These are phyloP conservation scores for Drosophila albomicans DNA, from an alignment of 1,140 invertebrate genomes.

Conservation along the genomic window DNA sequence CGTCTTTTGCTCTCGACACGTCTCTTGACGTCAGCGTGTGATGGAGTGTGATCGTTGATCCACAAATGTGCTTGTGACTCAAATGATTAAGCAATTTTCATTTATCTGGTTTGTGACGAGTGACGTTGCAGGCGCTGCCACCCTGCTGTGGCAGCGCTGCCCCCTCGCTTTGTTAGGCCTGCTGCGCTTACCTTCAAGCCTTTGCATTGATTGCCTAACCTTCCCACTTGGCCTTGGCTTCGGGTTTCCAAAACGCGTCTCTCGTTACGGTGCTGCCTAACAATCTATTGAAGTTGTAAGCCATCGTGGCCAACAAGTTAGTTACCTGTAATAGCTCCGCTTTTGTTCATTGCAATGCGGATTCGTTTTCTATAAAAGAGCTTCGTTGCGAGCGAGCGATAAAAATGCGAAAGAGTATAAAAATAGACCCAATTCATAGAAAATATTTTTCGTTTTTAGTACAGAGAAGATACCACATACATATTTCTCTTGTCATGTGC, in stretches of 20 bases:
- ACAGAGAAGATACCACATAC: too few relatives aligned
- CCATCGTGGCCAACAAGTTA: constrained; percentile 16
- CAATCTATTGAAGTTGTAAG: constrained; percentile 27
- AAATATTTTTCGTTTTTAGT: constrained; percentile 27
- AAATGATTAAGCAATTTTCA: constrained; percentile 16
- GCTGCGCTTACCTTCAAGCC: constrained; percentile 50
- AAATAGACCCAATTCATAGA: constrained; percentile 60
- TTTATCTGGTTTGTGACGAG: constrained; percentile 1
- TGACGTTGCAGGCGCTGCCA: neutral
- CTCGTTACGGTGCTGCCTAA: constrained; percentile 3
- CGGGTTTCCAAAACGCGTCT: constrained; percentile 22
- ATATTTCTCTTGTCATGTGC: constrained; percentile 69
- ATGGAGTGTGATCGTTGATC: constrained; percentile 7
- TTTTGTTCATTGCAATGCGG: constrained; percentile 1
- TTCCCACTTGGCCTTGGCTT: constrained; percentile 46
- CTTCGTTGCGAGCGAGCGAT: constrained; percentile 46
- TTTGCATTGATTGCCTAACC: constrained; percentile 20
- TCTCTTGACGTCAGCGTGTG: constrained; percentile 35
- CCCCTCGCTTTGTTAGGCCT: constrained; percentile 32
- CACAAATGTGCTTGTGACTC: constrained; percentile 42
- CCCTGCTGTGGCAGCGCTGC: neutral
- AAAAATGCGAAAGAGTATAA: constrained; percentile 45
- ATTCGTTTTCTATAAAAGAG: constrained; percentile 2
- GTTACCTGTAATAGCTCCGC: constrained; percentile 4
- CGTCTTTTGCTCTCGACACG: constrained; percentile 1